Percentiles rank a stretch among this genome's conserved stretches.
Evolutionary conservation across 2,888 invertebrate species (phyloP).

Genomic region (Alsophila aescularia): DNA sequence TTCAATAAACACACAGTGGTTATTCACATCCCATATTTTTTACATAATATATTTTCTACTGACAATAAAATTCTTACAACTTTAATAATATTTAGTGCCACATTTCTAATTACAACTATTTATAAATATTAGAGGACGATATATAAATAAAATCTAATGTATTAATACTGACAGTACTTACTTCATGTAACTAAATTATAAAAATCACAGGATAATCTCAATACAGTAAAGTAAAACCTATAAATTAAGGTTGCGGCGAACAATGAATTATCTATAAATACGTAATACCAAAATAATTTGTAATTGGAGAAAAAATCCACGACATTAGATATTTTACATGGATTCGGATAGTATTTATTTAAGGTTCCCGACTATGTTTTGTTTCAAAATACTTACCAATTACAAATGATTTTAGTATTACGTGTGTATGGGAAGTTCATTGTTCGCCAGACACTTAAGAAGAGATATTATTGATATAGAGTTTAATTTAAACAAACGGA

Average conservation of each 20-base stretch:
- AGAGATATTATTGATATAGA: no score
- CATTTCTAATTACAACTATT: constrained; percentile 15
- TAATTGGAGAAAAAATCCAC: no score
- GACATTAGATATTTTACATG: no score
- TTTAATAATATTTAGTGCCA: constrained; percentile 25
- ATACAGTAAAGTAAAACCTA: neutral
- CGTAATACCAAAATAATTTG: no score
- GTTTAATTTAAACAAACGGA: no score
- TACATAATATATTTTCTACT: constrained; percentile 8
- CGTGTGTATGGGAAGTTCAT: no score
- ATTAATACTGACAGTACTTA: constrained; percentile 31
- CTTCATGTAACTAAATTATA: constrained; percentile 3
- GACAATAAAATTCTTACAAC: constrained; percentile 11
- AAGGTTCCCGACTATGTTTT: no score
- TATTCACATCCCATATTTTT: neutral
- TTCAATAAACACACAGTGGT: neutral
- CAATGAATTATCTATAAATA: no score
- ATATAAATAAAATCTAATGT: constrained; percentile 8
- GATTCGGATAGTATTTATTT: no score
- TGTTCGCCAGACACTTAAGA: no score
- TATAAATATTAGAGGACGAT: constrained; percentile 11
- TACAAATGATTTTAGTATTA: no score
- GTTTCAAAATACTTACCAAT: no score
- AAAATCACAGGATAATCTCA: constrained; percentile 3
- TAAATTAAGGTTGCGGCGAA: neutral